Conservation (phyloP, 2,113 vertebrate species). For the Cyrtonyx montezumae region DNA sequence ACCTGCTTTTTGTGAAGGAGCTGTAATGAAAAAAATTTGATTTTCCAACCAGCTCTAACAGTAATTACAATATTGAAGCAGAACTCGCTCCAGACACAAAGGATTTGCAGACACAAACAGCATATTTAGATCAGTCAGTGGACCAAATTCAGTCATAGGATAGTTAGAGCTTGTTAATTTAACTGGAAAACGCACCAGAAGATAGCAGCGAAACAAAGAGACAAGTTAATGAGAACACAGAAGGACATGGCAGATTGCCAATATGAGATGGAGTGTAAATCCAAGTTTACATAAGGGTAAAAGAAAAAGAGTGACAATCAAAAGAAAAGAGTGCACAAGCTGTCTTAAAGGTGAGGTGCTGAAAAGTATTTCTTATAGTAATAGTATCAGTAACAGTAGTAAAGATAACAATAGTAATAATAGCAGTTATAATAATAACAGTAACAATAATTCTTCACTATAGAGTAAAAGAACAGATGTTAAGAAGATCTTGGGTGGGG, state of each 20-base stretch:
- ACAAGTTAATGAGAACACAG: constrained; percentile 11
- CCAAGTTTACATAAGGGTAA: neutral
- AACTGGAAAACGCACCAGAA: neutral
- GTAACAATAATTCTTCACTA: neutral
- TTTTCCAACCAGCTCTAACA: neutral
- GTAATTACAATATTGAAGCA: neutral
- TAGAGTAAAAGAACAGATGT: neutral
- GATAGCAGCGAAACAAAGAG: neutral
- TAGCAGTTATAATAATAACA: neutral
- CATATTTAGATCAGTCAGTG: neutral
- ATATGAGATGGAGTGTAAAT: neutral
- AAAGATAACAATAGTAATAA: neutral
- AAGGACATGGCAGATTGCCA: neutral
- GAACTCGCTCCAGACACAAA: neutral
- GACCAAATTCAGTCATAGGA: neutral
- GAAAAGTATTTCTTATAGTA: neutral
- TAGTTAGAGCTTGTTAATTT: neutral
- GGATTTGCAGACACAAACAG: neutral
- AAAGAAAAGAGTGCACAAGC: neutral
- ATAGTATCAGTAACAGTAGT: neutral
- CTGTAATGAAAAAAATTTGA: neutral
- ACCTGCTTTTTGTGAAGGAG: neutral
- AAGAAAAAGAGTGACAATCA: neutral
- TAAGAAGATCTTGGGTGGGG: neutral
- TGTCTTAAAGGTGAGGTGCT: neutral